Percentiles rank a stretch among this genome's conserved stretches.
Evolutionary conservation across 2,888 invertebrate species (phyloP).

Genomic region (Salpingus planirostris): DNA sequence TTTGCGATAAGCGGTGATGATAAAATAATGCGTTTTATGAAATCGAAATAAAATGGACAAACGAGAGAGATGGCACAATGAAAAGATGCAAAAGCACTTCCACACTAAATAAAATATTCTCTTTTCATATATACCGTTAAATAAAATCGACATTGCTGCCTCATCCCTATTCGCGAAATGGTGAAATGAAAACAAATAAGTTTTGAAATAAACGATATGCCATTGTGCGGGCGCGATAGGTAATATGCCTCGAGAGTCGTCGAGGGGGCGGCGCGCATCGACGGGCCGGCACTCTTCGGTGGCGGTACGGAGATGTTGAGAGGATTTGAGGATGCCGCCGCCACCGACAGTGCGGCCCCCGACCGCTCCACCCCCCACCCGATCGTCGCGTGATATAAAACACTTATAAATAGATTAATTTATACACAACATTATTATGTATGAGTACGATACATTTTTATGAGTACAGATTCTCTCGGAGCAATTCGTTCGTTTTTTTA

Average conservation of each 20-base stretch:
- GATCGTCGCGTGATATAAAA: slow-evolving; percentile 27
- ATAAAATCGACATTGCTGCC: slow-evolving; percentile 30
- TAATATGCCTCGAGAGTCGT: slow-evolving; percentile 16
- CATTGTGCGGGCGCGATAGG: slow-evolving; percentile 13
- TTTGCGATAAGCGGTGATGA: no score
- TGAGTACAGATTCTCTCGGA: slow-evolving; percentile 29
- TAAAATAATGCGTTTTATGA: slow-evolving; percentile 30
- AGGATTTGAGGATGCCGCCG: slow-evolving; percentile 31
- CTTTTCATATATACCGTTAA: slow-evolving; percentile 35
- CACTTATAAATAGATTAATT: slow-evolving; percentile 29
- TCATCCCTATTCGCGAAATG: slow-evolving; percentile 26
- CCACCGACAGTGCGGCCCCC: slow-evolving; percentile 8
- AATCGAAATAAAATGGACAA: slow-evolving; percentile 35
- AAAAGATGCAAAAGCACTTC: slow-evolving; percentile 39
- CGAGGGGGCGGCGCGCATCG: slow-evolving; percentile 8
- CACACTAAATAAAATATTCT: slow-evolving; percentile 38
- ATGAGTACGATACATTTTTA: no score
- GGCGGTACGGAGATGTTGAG: slow-evolving; percentile 18
- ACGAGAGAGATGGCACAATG: slow-evolving; percentile 37
- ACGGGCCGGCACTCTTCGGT: slow-evolving; percentile 5
- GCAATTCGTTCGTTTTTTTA: slow-evolving; percentile 41
- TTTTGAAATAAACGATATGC: slow-evolving; percentile 17
- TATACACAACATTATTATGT: slow-evolving; percentile 34
- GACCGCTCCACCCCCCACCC: slow-evolving; percentile 10
- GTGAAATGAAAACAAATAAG: no score